Evolutionary conservation across 2,797 vertebrate species (phyloP).

Genomic region (Stomatorhinus walkeri): DNA sequence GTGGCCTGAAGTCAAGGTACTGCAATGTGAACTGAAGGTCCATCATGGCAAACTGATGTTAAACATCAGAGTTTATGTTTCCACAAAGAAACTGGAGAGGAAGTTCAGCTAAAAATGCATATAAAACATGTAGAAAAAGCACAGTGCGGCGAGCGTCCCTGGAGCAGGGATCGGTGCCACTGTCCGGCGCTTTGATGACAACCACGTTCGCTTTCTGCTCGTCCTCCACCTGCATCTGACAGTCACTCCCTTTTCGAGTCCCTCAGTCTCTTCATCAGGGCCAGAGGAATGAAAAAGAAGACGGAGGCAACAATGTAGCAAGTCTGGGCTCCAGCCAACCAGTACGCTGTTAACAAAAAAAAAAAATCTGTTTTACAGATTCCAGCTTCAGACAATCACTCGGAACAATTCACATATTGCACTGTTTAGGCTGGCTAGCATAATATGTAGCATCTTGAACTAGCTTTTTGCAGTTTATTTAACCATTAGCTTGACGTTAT

Average conservation of each 20-base stretch:
- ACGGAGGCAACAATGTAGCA: conserved; percentile 72
- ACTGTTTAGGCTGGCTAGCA: not conserved
- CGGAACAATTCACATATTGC: not conserved
- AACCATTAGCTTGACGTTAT: not conserved
- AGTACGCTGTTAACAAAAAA: conserved; percentile 68
- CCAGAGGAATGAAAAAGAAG: conserved; percentile 73
- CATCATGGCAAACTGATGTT: not conserved
- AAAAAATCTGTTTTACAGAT: not conserved
- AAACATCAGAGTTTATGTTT: not conserved
- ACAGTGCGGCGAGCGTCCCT: not conserved
- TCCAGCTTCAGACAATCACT: not conserved
- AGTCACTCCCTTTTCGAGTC: conserved; percentile 54
- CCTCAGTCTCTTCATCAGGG: conserved; percentile 57
- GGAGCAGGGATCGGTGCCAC: not conserved
- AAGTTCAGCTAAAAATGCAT: not conserved
- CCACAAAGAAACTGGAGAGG: not conserved
- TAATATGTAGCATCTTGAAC: not conserved
- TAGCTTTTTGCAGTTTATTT: not conserved
- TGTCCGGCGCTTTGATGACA: not conserved
- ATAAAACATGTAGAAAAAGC: conserved; percentile 2
- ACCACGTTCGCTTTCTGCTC: not conserved
- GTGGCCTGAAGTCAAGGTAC: not conserved
- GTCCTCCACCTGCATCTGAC: not conserved
- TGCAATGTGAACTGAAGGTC: not conserved
- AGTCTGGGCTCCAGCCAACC: conserved; percentile 76